Conservation (phyloP, 2,797 vertebrate species). For the Pseudocheirus occidentalis region DNA sequence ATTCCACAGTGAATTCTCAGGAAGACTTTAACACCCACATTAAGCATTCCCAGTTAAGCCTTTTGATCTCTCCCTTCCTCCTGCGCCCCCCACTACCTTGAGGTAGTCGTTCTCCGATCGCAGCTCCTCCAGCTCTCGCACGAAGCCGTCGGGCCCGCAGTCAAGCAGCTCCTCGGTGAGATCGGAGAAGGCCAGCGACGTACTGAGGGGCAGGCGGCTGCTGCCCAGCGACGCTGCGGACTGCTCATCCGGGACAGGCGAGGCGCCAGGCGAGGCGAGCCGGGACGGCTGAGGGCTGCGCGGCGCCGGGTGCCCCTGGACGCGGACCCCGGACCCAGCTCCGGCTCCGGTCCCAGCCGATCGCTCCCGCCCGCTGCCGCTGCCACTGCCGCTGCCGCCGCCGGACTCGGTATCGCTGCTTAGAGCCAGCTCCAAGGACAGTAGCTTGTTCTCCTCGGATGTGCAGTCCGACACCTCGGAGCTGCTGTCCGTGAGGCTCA, state of each 20-base stretch:
- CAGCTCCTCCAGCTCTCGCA: conserved; percentile 95
- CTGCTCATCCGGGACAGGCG: conserved; percentile 81
- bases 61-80: neutral
- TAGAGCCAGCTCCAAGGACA: conserved; percentile 88
- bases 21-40: neutral
- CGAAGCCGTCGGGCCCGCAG: conserved; percentile 91
- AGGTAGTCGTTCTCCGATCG: conserved; percentile 98
- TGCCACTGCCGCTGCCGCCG: conserved; percentile 72
- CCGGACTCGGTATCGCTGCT: conserved; percentile 90
- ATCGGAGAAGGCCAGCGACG: conserved; percentile 97
- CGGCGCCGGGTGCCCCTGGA: conserved; percentile 59
- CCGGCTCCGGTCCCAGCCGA: conserved; percentile 58
- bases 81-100: conserved; percentile 87
- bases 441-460: conserved; percentile 91
- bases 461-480: conserved; percentile 89
- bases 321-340: conserved; percentile 40
- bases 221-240: conserved; percentile 89
- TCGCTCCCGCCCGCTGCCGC: conserved; percentile 77
- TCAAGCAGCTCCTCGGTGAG: conserved; percentile 97
- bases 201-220: conserved; percentile 93
- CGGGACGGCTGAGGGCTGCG: conserved; percentile 59
- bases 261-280: conserved; percentile 71
- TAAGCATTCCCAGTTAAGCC: neutral
- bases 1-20: neutral
- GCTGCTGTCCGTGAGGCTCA: conserved; percentile 89